Percentiles rank a stretch among this genome's conserved stretches.
phyloP scores from a whole-genome alignment of 2,888 invertebrate species.

The Bembecia ichneumoniformis region DNA sequence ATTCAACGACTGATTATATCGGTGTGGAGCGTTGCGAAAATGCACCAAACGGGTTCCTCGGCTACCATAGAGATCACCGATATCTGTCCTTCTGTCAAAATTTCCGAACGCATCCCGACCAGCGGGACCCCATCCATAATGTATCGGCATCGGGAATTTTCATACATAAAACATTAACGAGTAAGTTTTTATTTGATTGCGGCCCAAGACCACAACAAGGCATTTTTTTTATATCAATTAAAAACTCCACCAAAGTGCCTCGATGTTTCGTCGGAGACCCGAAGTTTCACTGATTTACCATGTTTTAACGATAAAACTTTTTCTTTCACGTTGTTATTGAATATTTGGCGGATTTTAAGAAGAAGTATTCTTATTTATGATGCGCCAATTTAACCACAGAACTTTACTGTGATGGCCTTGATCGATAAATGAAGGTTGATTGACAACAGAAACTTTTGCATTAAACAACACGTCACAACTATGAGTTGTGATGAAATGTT shows the following conservation, averaged over 20 bases:
- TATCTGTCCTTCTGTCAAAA: constrained; percentile 63
- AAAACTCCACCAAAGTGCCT: constrained; percentile 35
- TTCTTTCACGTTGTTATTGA: constrained; percentile 1
- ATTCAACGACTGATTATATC: constrained; percentile 3
- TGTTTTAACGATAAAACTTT: constrained; percentile 40
- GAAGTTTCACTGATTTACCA: constrained; percentile 30
- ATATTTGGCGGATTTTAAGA: not conserved
- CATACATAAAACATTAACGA: constrained; percentile 70
- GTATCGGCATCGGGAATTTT: constrained; percentile 50
- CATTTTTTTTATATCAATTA: constrained; percentile 48
- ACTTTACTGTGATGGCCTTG: constrained; percentile 22
- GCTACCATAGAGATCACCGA: constrained; percentile 55
- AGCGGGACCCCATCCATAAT: constrained; percentile 67
- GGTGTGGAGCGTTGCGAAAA: constrained; percentile 1
- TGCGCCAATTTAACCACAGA: constrained; percentile 2
- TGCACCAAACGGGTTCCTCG: constrained; percentile 24
- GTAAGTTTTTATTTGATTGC: constrained; percentile 69
- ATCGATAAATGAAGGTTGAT: constrained; percentile 23
- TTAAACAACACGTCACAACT: constrained; percentile 3
- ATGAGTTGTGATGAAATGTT: not conserved
- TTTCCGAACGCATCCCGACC: constrained; percentile 49
- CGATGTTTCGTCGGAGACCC: constrained; percentile 61
- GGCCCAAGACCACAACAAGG: constrained; percentile 44
- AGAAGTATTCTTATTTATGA: constrained; percentile 14
- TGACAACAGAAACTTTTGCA: constrained; percentile 17